Base-by-base conservation (phyloP, 1,140 invertebrate genomes). In the Pogonomyrmex barbatus region DNA sequence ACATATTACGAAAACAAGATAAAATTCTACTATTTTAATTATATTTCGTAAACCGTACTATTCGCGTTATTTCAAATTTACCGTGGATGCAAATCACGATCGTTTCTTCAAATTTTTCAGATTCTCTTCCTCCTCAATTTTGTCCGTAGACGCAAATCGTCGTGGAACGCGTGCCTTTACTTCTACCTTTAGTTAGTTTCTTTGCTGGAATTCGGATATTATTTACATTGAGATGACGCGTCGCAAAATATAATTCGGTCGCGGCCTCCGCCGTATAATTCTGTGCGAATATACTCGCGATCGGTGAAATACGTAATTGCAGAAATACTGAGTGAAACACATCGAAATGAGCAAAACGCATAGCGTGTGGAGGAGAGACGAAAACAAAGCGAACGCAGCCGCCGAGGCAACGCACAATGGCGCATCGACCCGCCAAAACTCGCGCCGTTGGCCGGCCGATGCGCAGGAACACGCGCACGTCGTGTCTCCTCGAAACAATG, bases 391-490 rank as follows among this genome's bases (percentile, higher is more conserved):
- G 76, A 78, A 92, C 90, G 88, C 91, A 91, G 89, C 88, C 88
- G 88, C 86, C 88, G 85, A 78, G 85, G 88, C 86, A 93, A 92
- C 63, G 39, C 91, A 75, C 91, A 92, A 92, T 92, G 91, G 92
- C 88, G 92, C 93, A 93, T 93, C 92, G 93, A 93, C 92, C 93
- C 93, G 92, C 91, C 92, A 93, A 94, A 94, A 93, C 88, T 90
- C 77, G 82, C 77, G 82, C 71, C 76, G 73, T 54, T 63, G 47
- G 76, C 47, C 76, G 77, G 39, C 77, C 77, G 54, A 67, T 89
- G 90, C 90, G 86, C 86, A 89, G 82, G 77, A 88, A 89, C 67
- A 73, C 67, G 47, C 78, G 84, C 62, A 77, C 84, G 71, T 85
- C 52, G 47, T 62, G 33, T 87, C 73, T 87, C 24, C 36, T 54